Conservation (phyloP, 1,140 invertebrate genomes). For the Cardiocondyla obscurior region DNA sequence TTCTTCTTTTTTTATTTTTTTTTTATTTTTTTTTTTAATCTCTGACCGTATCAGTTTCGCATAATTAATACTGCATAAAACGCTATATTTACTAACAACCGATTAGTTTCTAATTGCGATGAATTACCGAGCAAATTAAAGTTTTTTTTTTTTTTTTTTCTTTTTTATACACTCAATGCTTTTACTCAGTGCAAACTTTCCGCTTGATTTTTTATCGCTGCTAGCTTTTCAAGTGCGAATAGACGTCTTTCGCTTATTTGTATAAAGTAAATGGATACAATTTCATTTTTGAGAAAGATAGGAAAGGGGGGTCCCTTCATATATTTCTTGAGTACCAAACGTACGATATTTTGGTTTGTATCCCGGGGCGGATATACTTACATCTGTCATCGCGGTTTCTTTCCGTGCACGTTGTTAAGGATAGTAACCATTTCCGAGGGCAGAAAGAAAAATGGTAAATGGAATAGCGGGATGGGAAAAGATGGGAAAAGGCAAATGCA, state of each 20-base stretch:
- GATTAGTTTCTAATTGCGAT: not conserved
- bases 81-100: not conserved
- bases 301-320: no score
- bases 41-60: not conserved
- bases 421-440: not conserved
- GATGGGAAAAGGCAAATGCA: not conserved
- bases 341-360: not conserved
- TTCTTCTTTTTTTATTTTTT: not conserved
- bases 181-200: not conserved
- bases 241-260: not conserved
- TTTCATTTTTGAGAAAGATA: no score
- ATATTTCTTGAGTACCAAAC: not conserved
- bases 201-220: not conserved
- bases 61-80: not conserved
- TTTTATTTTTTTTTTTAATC: not conserved
- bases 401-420: slow-evolving; percentile 8
- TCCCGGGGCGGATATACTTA: not conserved
- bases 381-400: slow-evolving; percentile 14
- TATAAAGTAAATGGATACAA: not conserved
- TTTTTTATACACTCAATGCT: no score
- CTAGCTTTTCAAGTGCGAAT: not conserved
- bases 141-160: no score
- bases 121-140: not conserved
- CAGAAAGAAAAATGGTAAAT: slow-evolving; percentile 18
- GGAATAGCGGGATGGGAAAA: not conserved